Evolutionary conservation across 2,113 vertebrate species (phyloP), one percentile per base, ranked within the genome.

Genomic region (Oxyura jamaicensis): DNA sequence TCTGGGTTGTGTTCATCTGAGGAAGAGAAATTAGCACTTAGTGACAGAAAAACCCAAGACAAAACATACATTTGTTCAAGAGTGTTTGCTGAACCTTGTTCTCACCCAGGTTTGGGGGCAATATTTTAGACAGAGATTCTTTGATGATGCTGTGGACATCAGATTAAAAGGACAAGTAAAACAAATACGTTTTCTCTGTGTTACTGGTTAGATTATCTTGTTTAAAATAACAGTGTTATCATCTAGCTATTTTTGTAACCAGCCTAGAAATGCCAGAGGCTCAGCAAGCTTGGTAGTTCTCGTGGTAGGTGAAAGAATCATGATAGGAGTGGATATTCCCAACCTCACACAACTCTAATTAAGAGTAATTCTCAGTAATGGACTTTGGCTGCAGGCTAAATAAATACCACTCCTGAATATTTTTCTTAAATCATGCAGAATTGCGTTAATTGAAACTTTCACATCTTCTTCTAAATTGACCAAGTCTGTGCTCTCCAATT

Each of bases 381-480:
- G 96, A 96, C 94, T 89, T 95, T 74, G 58, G 94, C 97, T 97
- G 92, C 91, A 58, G 97, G 97, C 96, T 96, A 97, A 94, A 97
- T 96, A 97, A 97, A 97, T 95, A 97, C 82, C 69, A 50, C 71
- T 96, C 77, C 80, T 96, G 96, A 96, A 96, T 96, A 95, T 96
- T 97, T 97, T 94, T 91, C 76, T 95, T 86, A 94, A 94, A 96
- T 97, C 91, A 80, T 88, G 86, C 76, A 96, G 89, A 92, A 96
- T 59, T 94, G 82, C 94, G 92, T 96, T 97, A 97, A 98, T 96
- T 97, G 97, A 96, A 97, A 97, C 90, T 90, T 83, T 97, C 93
- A 90, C 87, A 88, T 97, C 95, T 87, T 93, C 72, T 91, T 96
- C 83, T 94, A 95, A 92, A 90, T 41, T 81, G 83, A 92, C 79